Base-by-base conservation (phyloP, 2,888 invertebrate species). In the Cryptophagus acutangulus region DNA sequence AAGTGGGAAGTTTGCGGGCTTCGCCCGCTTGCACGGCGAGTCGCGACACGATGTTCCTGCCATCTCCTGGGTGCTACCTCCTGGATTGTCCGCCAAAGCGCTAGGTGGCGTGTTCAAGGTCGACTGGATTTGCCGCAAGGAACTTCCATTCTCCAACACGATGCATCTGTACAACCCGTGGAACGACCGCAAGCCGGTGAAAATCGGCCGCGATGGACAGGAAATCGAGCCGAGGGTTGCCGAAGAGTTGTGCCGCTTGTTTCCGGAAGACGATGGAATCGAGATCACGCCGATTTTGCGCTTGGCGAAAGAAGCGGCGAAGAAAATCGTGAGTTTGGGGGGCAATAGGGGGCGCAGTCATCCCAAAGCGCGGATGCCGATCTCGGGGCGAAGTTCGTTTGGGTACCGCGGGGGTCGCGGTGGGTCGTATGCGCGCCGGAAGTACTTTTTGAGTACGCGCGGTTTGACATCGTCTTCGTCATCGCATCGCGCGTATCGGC, bases 111-210 rank as follows among this genome's bases (percentile, higher is more conserved):
- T 95, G 9, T 96, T 97, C 66, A 87, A 89, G 72, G 82, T 97
- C 5, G 95, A 97, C 66, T 97, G 96, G 96, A 87, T 97, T 54
- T 93, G 92, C 65, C 82, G 93, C 59, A 89, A 91, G 61, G 96
- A 96, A 66, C 73, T 97, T 46, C 84, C 93, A 2, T 97, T 97
- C 61, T 86, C 84, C 54, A 87, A 86, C 61, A 94, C 94, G 1
- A 79, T 87, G 55, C 94, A 96, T 69, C 73, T 97, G 45, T 92
- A 91, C 63, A 97, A 97, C 73, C 87, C 92, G 3, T 97, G 95
- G 94, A 97, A 97, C 74, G 95, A 96, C 66, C 91, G 93, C 31
- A 95, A 95, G 71, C 94, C 95, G 41, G 96, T 97, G 0, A 97
- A 97, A 76, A 96, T 97, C 60, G 97, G 95, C n/a, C 78, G 97